A percentile compares a stretch with the other conserved stretches of the same genome.
Evolutionary conservation across 2,888 invertebrate species (phyloP).

Genomic region (Serripes groenlandicus): DNA sequence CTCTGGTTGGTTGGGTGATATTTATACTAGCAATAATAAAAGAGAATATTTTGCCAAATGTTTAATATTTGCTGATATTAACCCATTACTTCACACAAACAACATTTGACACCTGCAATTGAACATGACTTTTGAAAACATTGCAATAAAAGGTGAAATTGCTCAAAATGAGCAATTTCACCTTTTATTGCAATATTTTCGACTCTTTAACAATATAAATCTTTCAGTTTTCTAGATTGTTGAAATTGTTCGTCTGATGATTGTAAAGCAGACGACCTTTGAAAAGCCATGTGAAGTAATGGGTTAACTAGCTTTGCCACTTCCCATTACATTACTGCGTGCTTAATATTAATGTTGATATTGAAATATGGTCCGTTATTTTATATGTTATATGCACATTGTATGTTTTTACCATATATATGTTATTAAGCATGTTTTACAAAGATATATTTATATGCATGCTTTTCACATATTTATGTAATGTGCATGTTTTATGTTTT

Average conservation of each 20-base stretch:
- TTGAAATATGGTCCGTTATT: no score
- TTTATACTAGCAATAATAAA: neutral
- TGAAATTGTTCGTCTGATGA: neutral
- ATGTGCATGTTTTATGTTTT: neutral
- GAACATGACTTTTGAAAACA: neutral
- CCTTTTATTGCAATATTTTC: neutral
- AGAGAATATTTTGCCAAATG: neutral
- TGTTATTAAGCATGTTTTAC: neutral
- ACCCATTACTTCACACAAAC: no score
- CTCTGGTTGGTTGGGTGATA: no score
- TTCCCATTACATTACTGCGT: neutral
- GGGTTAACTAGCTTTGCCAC: neutral
- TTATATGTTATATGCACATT: no score
- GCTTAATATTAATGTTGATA: neutral
- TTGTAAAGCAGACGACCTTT: no score
- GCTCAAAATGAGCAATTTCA: neutral
- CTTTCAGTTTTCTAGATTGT: neutral
- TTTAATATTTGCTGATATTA: neutral
- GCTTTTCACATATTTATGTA: neutral
- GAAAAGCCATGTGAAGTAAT: neutral
- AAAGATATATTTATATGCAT: neutral
- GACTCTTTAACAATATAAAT: neutral
- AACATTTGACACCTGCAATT: neutral
- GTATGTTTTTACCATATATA: neutral
- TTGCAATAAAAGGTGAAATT: neutral